Percentiles rank a stretch among this genome's conserved stretches.
Conservation (phyloP, 2,888 invertebrate species). For the Beris morrisii region DNA sequence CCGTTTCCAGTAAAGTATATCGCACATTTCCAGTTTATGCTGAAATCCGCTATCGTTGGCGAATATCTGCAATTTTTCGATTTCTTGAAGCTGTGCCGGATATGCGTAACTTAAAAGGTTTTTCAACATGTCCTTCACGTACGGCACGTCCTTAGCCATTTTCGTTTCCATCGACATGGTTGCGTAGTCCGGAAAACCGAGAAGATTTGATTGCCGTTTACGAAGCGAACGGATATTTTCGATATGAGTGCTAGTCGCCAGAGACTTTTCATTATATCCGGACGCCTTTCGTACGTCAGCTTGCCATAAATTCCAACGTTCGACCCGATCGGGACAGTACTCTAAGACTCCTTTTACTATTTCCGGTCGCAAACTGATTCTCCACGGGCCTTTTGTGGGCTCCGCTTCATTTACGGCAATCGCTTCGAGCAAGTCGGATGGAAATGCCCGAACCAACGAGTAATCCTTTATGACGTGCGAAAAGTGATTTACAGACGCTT, state of each 20-base stretch:
- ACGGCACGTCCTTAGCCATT: conserved; percentile 80
- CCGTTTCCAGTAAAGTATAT: conserved; percentile 84
- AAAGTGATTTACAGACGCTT: conserved; percentile 68
- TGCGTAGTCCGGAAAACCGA: conserved; percentile 79
- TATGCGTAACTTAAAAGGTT: conserved; percentile 68
- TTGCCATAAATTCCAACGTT: conserved; percentile 85
- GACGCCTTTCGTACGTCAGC: conserved; percentile 74
- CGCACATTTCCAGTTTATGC: conserved; percentile 74
- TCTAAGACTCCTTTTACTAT: conserved; percentile 77
- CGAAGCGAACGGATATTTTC: conserved; percentile 76
- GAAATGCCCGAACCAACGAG: conserved; percentile 71
- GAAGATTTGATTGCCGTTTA: conserved; percentile 69
- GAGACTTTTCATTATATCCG: conserved; percentile 62
- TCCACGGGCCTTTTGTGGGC: conserved; percentile 78
- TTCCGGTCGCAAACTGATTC: conserved; percentile 72
- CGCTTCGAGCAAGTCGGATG: conserved; percentile 65
- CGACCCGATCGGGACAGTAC: conserved; percentile 76
- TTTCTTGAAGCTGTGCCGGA: conserved; percentile 75
- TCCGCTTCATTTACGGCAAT: conserved; percentile 67
- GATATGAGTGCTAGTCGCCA: conserved; percentile 72
- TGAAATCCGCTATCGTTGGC: conserved; percentile 72
- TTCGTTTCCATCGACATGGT: conserved; percentile 93
- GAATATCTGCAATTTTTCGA: conserved; percentile 71
- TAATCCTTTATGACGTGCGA: conserved; percentile 68
- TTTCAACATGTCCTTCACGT: conserved; percentile 70